These are phyloP conservation scores for Epistrophe eligans DNA, from an alignment of 2,888 invertebrate genomes.

Conservation along the genomic window DNA sequence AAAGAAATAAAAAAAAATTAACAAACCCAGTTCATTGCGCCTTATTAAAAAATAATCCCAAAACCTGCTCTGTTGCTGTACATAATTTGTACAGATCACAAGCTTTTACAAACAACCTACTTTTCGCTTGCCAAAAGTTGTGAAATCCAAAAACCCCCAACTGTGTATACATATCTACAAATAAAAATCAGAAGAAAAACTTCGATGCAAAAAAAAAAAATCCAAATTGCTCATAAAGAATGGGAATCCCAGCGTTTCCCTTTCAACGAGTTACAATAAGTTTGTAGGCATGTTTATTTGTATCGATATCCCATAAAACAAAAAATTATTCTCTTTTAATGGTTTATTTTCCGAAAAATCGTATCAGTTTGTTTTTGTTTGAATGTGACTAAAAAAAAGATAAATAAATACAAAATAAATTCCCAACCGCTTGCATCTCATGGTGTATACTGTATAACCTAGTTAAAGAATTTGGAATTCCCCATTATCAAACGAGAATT, in stretches of 20 bases:
- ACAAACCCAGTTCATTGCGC: background rate
- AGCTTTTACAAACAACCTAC: background rate
- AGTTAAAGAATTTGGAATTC: constrained; percentile 38
- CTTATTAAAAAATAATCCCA: background rate
- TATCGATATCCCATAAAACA: background rate
- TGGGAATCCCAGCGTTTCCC: constrained; percentile 46
- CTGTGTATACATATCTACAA: too few relatives aligned
- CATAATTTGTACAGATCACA: background rate
- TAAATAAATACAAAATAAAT: constrained; percentile 3
- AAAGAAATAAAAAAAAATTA: background rate
- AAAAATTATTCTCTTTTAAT: constrained; percentile 19
- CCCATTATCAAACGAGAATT: constrained; percentile 38
- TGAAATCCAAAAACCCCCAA: constrained; percentile 45
- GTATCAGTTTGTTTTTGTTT: constrained; percentile 29
- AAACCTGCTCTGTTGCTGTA: background rate
- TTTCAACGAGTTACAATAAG: background rate
- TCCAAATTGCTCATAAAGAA: constrained; percentile 42
- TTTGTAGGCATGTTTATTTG: background rate
- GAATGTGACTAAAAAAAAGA: background rate
- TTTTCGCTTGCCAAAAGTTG: constrained; percentile 39
- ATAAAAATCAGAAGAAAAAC: constrained; percentile 18
- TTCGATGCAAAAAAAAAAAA: constrained; percentile 32
- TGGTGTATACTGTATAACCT: background rate
- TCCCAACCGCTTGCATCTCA: background rate
- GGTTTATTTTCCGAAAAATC: constrained; percentile 1